Evolutionary conservation across 2,888 invertebrate genomes (phyloP), one percentile per base, ranked within the genome.

Genomic region (Acronicta aceris): DNA sequence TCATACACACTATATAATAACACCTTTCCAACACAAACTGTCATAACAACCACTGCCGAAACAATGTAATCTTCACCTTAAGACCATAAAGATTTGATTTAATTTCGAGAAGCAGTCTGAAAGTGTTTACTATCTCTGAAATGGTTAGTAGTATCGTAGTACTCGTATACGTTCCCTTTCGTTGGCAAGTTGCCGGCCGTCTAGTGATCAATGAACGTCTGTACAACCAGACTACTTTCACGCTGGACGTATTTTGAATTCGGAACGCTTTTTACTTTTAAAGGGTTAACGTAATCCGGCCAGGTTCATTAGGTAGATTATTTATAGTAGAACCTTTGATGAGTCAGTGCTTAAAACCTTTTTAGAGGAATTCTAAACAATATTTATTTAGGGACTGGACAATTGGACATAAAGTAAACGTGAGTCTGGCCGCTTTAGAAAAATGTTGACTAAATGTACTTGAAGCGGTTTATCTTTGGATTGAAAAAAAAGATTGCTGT

Each of bases 181-280:
- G 90, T 89, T 92, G 87, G 90, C 87, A 81, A 79, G 81, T 72
- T 75, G 82, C 82, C 83, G 83, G 77, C 77, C 78, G 76, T 79
- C 75, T 82, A 79, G 74, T 90, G 92, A 92, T 93, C 93, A 93
- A 93, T 93, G 93, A 84, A 78, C 81, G 89, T 88, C 90, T 90
- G 81, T 86, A 87, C 84, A 84, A 86, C 84, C 84, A 88, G 86
- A 88, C 88, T 86, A 89, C 87, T 88, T 89, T 90, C 87, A 89
- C 90, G 85, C 80, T 81, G 77, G 84, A 81, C 86, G 87, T 86
- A 84, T 85, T 85, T 86, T 80, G 76, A 80, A 67, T 67, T 57
- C 50, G 15, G 70, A 81, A 81, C 77, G 73, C 78, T 81, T 81
- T 85, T 83, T 78, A 54, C 75, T 78, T 79, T 81, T 74, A 71